Evolutionary conservation across 92 coral and sea anemone genomes (phyloP).

Genomic region (Parazoanthus darwini): DNA sequence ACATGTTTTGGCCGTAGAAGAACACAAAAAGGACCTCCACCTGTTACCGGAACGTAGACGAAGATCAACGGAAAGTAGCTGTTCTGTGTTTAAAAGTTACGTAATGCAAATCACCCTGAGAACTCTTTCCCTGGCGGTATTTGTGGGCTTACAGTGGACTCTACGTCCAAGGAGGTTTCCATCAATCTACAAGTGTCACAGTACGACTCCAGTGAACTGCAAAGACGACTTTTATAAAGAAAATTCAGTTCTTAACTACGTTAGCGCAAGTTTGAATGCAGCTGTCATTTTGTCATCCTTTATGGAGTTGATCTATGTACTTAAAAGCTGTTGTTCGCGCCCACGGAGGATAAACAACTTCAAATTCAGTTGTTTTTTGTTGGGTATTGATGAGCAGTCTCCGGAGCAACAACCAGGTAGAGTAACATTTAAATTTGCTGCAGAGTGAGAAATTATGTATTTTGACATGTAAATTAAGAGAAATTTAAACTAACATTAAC

Average conservation of each 20-base stretch:
- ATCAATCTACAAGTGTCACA: neutral
- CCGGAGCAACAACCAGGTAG: no score
- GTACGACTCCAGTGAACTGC: neutral
- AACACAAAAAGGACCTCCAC: neutral
- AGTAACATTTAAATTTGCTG: no score
- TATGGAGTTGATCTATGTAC: neutral
- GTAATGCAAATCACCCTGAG: neutral
- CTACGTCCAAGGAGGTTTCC: neutral
- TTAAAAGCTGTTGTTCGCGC: conserved; percentile 1
- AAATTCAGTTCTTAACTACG: neutral
- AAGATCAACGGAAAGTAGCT: neutral
- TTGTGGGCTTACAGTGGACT: neutral
- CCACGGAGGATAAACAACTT: neutral
- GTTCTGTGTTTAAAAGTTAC: neutral
- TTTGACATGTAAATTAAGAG: no score
- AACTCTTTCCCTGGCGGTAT: neutral
- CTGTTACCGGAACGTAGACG: neutral
- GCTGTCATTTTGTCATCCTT: neutral
- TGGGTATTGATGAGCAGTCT: neutral
- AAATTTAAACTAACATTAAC: no score
- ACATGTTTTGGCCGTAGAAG: conserved; percentile 9
- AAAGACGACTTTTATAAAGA: neutral
- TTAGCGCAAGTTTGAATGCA: neutral
- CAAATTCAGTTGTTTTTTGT: neutral
- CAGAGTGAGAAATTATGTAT: no score